phyloP scores from a whole-genome alignment of 2,888 invertebrate species.

The Eulithis prunata region DNA sequence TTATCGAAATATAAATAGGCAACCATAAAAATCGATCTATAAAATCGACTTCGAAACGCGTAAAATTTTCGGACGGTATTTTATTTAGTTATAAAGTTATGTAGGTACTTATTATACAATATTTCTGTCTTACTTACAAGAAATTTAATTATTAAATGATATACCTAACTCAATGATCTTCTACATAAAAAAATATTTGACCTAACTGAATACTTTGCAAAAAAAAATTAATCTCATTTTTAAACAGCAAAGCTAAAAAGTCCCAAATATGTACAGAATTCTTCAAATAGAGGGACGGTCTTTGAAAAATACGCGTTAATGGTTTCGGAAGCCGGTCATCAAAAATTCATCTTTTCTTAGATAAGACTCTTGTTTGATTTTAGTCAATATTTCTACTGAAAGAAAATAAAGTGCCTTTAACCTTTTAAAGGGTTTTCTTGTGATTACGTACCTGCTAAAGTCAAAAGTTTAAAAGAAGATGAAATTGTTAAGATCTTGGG shows the following conservation, averaged over 20 bases:
- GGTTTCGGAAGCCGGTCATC: slow-evolving; percentile 6
- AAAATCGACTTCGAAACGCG: neutral
- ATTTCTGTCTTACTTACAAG: too few relatives aligned
- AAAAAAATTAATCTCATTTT: neutral
- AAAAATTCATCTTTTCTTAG: slow-evolving; percentile 9
- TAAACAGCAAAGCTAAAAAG: neutral
- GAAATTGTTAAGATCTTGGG: too few relatives aligned
- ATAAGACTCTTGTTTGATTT: slow-evolving; percentile 3
- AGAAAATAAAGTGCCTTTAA: neutral
- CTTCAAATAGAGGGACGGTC: slow-evolving; percentile 3
- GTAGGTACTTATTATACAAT: neutral
- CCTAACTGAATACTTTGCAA: too few relatives aligned
- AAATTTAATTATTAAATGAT: too few relatives aligned
- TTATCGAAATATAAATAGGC: slow-evolving; percentile 15
- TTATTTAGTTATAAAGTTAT: neutral
- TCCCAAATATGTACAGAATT: slow-evolving; percentile 1
- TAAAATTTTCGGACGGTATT: neutral
- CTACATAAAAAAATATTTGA: too few relatives aligned
- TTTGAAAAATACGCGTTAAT: slow-evolving; percentile 7
- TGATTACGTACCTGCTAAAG: too few relatives aligned
- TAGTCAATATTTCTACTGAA: neutral
- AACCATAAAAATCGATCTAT: slow-evolving; percentile 8
- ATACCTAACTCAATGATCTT: too few relatives aligned
- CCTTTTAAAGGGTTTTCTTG: neutral
- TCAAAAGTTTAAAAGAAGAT: too few relatives aligned